Conservation (phyloP, 2,113 vertebrate genomes). For the Dasypus novemcinctus region DNA sequence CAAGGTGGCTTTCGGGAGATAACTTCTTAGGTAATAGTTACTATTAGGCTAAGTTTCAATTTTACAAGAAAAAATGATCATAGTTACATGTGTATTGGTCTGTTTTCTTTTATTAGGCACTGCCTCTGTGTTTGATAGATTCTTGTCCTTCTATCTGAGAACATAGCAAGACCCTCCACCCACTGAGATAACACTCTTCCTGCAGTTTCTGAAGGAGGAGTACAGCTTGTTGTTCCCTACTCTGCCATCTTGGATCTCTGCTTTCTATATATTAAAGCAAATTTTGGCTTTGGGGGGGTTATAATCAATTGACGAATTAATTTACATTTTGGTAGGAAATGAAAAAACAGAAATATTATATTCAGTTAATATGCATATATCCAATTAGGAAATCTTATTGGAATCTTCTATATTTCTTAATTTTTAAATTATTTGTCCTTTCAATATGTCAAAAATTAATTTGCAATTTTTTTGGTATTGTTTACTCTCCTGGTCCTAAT, state of each 20-base stretch:
- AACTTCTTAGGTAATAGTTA: too few relatives aligned
- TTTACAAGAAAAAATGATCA: too few relatives aligned
- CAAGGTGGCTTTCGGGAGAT: too few relatives aligned
- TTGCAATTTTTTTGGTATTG: neutral
- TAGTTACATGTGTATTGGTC: too few relatives aligned
- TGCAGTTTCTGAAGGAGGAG: too few relatives aligned
- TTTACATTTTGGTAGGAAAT: constrained; percentile 35
- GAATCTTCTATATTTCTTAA: neutral
- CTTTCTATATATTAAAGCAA: constrained; percentile 7
- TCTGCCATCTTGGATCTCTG: neutral
- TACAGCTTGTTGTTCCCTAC: too few relatives aligned
- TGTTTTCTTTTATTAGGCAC: too few relatives aligned
- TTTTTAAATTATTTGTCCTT: constrained; percentile 8
- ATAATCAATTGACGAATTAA: constrained; percentile 22
- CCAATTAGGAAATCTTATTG: neutral
- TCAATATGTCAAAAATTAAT: neutral
- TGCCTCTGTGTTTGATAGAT: too few relatives aligned
- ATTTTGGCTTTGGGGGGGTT: constrained; percentile 28
- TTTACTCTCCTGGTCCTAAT: neutral
- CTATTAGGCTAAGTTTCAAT: too few relatives aligned
- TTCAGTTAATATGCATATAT: neutral
- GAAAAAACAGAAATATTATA: constrained; percentile 38
- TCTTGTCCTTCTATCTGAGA: too few relatives aligned
- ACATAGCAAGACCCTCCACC: too few relatives aligned
- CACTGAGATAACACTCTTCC: too few relatives aligned